These are phyloP conservation scores for Sarcophaga carnaria DNA, from an alignment of 2,888 invertebrate genomes.

Conservation along the genomic window DNA sequence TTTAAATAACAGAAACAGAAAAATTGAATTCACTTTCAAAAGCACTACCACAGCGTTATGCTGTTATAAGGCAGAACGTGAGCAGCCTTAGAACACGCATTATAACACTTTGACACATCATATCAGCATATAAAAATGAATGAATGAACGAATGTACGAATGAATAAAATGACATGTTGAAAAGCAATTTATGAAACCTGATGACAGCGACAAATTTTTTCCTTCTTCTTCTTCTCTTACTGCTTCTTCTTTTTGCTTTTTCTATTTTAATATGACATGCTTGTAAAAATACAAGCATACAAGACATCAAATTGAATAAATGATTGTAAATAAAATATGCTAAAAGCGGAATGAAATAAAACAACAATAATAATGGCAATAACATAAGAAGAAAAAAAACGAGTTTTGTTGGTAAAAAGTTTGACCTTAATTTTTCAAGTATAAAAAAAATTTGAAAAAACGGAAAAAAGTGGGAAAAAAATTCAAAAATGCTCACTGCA, in stretches of 20 bases:
- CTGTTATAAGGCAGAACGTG: neutral
- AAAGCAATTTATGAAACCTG: constrained; percentile 59
- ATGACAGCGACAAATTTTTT: constrained; percentile 49
- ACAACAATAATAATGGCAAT: neutral
- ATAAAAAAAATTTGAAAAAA: constrained; percentile 32
- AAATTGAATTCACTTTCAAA: too few relatives aligned
- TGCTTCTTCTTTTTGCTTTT: neutral
- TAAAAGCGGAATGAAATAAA: constrained; percentile 38
- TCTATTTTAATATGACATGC: neutral
- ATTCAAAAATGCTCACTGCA: constrained; percentile 23
- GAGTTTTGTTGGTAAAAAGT: constrained; percentile 56
- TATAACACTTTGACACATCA: neutral
- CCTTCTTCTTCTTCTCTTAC: neutral
- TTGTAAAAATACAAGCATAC: neutral
- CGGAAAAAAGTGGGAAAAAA: neutral
- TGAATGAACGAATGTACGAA: neutral
- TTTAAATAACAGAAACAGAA: too few relatives aligned
- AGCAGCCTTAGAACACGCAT: neutral
- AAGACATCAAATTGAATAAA: constrained; percentile 23
- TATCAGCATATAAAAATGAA: neutral
- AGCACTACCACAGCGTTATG: neutral
- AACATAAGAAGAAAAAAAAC: neutral
- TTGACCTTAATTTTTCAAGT: constrained; percentile 68
- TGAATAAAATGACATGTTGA: constrained; percentile 38
- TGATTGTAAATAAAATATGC: constrained; percentile 25